These are phyloP conservation scores for Subacronicta megacephala DNA, from an alignment of 2,888 invertebrate species.

Conservation along the genomic window DNA sequence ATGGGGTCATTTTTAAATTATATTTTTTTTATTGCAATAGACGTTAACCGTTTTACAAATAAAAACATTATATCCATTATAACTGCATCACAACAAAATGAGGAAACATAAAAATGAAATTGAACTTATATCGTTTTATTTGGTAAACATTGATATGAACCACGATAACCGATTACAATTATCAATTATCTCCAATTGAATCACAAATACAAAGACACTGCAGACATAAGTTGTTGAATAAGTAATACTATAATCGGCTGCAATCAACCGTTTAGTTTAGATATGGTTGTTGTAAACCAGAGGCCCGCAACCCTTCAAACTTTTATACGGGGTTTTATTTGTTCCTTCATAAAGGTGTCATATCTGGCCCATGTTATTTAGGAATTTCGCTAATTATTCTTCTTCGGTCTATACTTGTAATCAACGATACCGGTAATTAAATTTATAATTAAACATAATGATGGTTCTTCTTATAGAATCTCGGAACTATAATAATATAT, in stretches of 20 bases:
- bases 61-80: not conserved
- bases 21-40: not conserved
- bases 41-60: too few relatives aligned
- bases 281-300: conserved; percentile 14
- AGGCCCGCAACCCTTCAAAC: conserved; percentile 14
- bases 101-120: conserved; percentile 26
- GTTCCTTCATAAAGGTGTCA: too few relatives aligned
- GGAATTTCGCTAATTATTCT: too few relatives aligned
- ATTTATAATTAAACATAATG: too few relatives aligned
- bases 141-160: conserved; percentile 45
- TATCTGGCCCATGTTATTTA: too few relatives aligned
- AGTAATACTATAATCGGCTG: conserved; percentile 37
- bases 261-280: conserved; percentile 29
- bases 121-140: conserved; percentile 20
- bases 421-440: too few relatives aligned
- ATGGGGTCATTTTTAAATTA: conserved; percentile 12
- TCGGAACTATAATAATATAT: too few relatives aligned
- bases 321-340: not conserved
- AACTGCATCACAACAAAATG: not conserved
- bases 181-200: conserved; percentile 52
- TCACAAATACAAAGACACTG: conserved; percentile 38
- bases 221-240: conserved; percentile 43
- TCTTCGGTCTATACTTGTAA: too few relatives aligned
- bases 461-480: not conserved
- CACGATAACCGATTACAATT: conserved; percentile 48